These are phyloP conservation scores for Drosophila melanosoma DNA, from an alignment of 2,888 invertebrate species.

Conservation along the genomic window DNA sequence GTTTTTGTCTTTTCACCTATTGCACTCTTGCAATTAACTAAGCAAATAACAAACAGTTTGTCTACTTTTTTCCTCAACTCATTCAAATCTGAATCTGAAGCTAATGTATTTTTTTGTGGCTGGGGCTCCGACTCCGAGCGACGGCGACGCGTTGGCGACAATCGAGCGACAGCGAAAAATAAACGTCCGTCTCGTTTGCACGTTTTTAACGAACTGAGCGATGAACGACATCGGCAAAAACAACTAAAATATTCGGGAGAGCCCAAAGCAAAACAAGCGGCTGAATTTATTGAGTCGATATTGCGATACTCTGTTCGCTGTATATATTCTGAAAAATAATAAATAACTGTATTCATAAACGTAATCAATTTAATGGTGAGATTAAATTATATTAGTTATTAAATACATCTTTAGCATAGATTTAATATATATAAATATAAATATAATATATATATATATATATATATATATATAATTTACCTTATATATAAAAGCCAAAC, in stretches of 20 bases:
- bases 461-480: neutral
- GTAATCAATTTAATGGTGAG: neutral
- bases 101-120: conserved; percentile 31
- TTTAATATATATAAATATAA: neutral
- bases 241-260: conserved; percentile 36
- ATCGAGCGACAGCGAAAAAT: conserved; percentile 33
- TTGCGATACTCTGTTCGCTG: neutral
- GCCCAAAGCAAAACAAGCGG: conserved; percentile 27
- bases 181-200: conserved; percentile 59
- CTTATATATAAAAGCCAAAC: neutral
- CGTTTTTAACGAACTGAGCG: conserved; percentile 56
- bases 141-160: conserved; percentile 61
- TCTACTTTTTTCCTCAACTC: conserved; percentile 33
- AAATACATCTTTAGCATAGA: neutral
- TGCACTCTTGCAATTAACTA: conserved; percentile 45
- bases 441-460: neutral
- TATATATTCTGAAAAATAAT: neutral
- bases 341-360: neutral
- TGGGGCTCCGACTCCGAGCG: conserved; percentile 63
- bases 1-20: conserved; percentile 20
- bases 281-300: neutral
- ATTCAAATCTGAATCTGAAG: conserved; percentile 45
- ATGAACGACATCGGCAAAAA: conserved; percentile 20
- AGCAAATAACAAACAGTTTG: conserved; percentile 30
- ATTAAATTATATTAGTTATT: neutral